phyloP scores from a whole-genome alignment of 53 echinoderm and acorn worm genomes.

The Temnopleurus reevesii region DNA sequence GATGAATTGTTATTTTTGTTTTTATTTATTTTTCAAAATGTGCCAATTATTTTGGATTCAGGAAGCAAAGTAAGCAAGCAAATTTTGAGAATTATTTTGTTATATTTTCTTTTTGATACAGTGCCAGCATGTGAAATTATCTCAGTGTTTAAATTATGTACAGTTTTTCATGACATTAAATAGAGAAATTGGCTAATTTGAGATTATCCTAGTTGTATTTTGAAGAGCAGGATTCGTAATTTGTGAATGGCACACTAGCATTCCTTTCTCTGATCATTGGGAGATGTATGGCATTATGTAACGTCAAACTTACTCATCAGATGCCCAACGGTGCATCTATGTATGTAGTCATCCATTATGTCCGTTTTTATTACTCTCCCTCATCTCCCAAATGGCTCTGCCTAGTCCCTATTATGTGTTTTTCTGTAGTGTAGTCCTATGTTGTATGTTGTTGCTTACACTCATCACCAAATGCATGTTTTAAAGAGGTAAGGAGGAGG shows the following conservation, averaged over 20 bases:
- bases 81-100: conserved; percentile 5
- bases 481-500: not conserved
- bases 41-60: conserved; percentile 42
- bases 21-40: not conserved
- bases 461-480: conserved; percentile 55
- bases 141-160: conserved; percentile 44
- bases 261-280: conserved; percentile 17
- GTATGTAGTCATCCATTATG: not conserved
- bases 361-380: not conserved
- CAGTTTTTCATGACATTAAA: conserved; percentile 20
- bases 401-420: not conserved
- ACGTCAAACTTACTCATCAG: not conserved
- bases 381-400: not conserved
- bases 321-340: not conserved
- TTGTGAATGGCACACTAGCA: conserved; percentile 36
- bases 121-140: conserved; percentile 45
- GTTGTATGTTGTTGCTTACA: not conserved
- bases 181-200: conserved; percentile 11
- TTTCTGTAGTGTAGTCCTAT: conserved; percentile 31
- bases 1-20: not conserved
- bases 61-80: conserved; percentile 32
- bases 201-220: not conserved
- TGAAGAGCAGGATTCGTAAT: not conserved
- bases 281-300: conserved; percentile 20
- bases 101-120: conserved; percentile 52